These are phyloP conservation scores for Ochotona curzoniae DNA, from an alignment of 2,113 vertebrate genomes.

Conservation along the genomic window DNA sequence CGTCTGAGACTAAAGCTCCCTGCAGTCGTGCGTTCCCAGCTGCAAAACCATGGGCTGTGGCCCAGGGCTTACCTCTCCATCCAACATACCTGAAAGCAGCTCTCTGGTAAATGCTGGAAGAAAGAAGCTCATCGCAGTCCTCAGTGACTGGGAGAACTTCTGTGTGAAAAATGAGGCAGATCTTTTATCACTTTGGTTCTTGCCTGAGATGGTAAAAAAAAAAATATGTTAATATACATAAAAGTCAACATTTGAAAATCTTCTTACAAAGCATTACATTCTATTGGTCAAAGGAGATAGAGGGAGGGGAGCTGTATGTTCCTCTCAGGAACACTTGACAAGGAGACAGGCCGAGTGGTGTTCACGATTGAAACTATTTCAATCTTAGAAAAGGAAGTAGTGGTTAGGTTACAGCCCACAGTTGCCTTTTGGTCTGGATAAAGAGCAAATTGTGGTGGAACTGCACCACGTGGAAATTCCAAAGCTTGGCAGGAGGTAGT, in stretches of 20 bases:
- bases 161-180: background rate
- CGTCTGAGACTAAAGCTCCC: background rate
- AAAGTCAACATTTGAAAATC: background rate
- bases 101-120: background rate
- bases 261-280: background rate
- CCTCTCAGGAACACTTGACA: background rate
- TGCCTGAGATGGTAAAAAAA: background rate
- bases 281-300: background rate
- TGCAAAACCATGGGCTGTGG: rapidly evolving
- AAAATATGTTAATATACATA: background rate
- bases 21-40: background rate
- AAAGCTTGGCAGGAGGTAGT: background rate
- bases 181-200: background rate
- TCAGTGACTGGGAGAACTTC: background rate
- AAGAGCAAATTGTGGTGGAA: background rate
- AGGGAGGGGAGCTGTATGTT: background rate
- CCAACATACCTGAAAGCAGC: background rate
- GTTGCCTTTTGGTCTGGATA: background rate
- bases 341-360: no score
- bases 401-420: background rate
- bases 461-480: background rate
- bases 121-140: background rate
- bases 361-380: background rate
- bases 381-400: background rate
- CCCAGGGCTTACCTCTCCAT: background rate